A percentile compares a stretch with the other conserved stretches of the same genome.
Evolutionary conservation across 2,888 invertebrate species (phyloP).

Genomic region (Acrocera orbiculus): DNA sequence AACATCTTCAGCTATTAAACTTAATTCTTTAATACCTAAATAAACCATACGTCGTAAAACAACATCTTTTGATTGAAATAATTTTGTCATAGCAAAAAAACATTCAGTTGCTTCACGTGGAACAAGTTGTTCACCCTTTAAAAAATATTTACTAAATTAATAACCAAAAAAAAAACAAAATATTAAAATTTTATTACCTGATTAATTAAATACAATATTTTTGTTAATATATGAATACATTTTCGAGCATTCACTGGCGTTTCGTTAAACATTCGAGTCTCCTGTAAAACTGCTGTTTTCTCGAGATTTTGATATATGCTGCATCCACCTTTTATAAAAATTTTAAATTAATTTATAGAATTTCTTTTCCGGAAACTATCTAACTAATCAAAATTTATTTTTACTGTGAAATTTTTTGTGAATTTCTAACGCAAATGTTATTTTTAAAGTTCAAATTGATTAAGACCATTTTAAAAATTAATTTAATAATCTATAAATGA

Average conservation of each 20-base stretch:
- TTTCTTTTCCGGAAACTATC: too few species aligned
- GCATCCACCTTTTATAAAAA: slow-evolving; percentile 45
- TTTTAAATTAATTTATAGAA: too few species aligned
- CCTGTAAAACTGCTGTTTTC: slow-evolving; percentile 92
- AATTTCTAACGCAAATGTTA: too few species aligned
- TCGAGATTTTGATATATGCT: slow-evolving; percentile 88
- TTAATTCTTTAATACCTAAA: slow-evolving; percentile 87
- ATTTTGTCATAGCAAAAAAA: slow-evolving; percentile 98
- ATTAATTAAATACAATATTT: slow-evolving; percentile 87
- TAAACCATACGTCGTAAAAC: slow-evolving; percentile 91
- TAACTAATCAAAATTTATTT: too few species aligned
- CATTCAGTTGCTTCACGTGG: slow-evolving; percentile 94
- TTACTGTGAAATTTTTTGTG: too few species aligned
- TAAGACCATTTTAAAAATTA: too few species aligned
- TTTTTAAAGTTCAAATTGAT: too few species aligned
- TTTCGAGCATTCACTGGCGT: slow-evolving; percentile 93
- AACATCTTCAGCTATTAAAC: slow-evolving; percentile 90
- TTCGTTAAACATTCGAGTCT: slow-evolving; percentile 94
- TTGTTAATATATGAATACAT: slow-evolving; percentile 90
- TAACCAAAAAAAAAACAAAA: neutral
- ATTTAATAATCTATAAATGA: too few species aligned
- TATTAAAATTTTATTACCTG: slow-evolving; percentile 38
- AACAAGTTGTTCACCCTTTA: slow-evolving; percentile 69
- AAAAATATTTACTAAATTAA: slow-evolving; percentile 1
- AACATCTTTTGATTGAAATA: slow-evolving; percentile 95